These are phyloP conservation scores for Bombus balteatus DNA, from an alignment of 1,140 invertebrate species.

Conservation along the genomic window DNA sequence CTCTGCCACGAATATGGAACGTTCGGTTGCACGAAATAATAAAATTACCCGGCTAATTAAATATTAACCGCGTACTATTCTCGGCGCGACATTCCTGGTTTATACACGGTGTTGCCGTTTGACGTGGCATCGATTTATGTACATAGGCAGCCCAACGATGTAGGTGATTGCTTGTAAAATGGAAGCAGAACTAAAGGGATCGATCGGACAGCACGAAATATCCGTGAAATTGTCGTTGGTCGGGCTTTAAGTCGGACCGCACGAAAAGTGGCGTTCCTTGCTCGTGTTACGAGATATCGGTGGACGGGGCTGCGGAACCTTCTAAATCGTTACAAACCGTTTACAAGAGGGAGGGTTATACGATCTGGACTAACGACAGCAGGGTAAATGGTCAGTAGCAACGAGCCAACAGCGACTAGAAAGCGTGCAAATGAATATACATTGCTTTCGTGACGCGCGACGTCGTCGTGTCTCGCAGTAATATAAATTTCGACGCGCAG, in stretches of 20 bases:
- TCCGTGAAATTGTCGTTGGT: slow-evolving; percentile 2
- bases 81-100: not conserved
- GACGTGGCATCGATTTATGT: not conserved
- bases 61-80: not conserved
- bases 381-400: slow-evolving; percentile 41
- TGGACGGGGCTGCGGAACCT: not conserved
- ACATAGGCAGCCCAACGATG: accelerated
- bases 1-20: not conserved
- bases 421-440: slow-evolving; percentile 69
- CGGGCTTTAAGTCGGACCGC: not conserved
- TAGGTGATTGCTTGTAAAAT: not conserved
- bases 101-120: not conserved
- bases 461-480: slow-evolving; percentile 52
- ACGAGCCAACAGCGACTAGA: slow-evolving; percentile 35
- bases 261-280: not conserved
- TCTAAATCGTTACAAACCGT: slow-evolving; percentile 65
- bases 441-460: slow-evolving; percentile 62
- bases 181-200: not conserved
- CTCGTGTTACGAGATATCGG: slow-evolving; percentile 5
- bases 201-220: not conserved
- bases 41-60: slow-evolving; percentile 18
- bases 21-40: slow-evolving; percentile 12
- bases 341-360: slow-evolving; percentile 50
- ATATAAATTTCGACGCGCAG: slow-evolving; percentile 65
- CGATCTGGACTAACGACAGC: slow-evolving; percentile 40